A percentile compares a stretch with the other conserved stretches of the same genome.
Conservation (phyloP, 2,113 vertebrate genomes). For the Synchiropus splendidus region DNA sequence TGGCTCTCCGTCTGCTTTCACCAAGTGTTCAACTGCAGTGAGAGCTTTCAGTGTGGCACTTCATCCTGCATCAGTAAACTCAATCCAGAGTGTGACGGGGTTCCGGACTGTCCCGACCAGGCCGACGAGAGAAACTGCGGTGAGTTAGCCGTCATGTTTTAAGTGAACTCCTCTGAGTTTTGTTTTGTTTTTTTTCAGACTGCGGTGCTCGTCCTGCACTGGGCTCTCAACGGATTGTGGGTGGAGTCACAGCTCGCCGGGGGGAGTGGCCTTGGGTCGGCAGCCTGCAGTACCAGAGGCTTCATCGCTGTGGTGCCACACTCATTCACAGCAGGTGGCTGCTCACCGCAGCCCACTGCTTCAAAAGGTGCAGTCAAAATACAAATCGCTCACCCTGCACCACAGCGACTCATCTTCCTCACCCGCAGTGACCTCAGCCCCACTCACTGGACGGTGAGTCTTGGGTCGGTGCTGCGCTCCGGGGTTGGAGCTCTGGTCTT, state of each 20-base stretch:
- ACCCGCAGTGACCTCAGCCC: slow-evolving; percentile 28
- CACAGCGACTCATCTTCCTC: not conserved
- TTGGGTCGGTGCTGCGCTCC: slow-evolving; percentile 78
- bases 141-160: slow-evolving; percentile 36
- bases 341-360: slow-evolving; percentile 87
- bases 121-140: slow-evolving; percentile 74
- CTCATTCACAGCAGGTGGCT: slow-evolving; percentile 85
- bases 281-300: slow-evolving; percentile 78
- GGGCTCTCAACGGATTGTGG: slow-evolving; percentile 77
- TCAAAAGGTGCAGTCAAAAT: slow-evolving; percentile 65
- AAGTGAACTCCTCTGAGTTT: slow-evolving; percentile 1
- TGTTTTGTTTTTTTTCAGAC: slow-evolving; percentile 56
- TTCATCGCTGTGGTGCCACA: slow-evolving; percentile 84
- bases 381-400: not conserved
- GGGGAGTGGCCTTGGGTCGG: slow-evolving; percentile 95
- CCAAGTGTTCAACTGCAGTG: slow-evolving; percentile 69
- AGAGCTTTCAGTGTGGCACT: slow-evolving; percentile 71
- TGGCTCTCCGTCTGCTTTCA: not conserved
- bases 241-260: slow-evolving; percentile 67
- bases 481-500: slow-evolving; percentile 70
- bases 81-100: slow-evolving; percentile 79
- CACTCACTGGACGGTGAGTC: slow-evolving; percentile 75
- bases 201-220: slow-evolving; percentile 70
- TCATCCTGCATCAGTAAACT: slow-evolving; percentile 72
- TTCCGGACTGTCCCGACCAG: slow-evolving; percentile 72